Evolutionary conservation across 2,888 invertebrate genomes (phyloP).

Genomic region (Abrostola triplasia): DNA sequence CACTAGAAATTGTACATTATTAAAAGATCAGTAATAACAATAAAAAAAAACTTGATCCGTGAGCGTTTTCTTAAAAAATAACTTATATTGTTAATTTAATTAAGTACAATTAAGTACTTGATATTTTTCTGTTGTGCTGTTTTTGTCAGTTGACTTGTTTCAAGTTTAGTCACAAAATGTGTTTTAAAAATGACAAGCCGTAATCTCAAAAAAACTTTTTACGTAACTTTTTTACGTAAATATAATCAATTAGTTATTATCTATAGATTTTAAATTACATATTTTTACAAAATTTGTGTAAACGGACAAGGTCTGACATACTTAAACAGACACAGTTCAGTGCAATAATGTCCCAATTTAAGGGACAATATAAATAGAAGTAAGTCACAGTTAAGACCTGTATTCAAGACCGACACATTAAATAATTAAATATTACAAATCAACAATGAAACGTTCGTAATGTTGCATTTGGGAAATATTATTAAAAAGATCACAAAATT

Average conservation of each 20-base stretch:
- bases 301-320: too few relatives aligned
- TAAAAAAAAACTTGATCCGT: slow-evolving; percentile 23
- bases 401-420: neutral
- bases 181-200: too few relatives aligned
- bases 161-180: too few relatives aligned
- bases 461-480: too few relatives aligned
- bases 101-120: slow-evolving; percentile 49
- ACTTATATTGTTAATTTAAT: slow-evolving; percentile 23
- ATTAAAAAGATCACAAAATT: too few relatives aligned
- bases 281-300: neutral
- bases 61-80: slow-evolving; percentile 28
- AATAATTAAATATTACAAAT: neutral
- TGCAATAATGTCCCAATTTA: neutral
- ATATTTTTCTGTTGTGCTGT: slow-evolving; percentile 4
- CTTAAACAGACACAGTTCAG: neutral
- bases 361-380: neutral
- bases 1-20: slow-evolving; percentile 44
- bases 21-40: slow-evolving; percentile 17
- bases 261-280: too few relatives aligned
- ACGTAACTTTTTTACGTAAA: too few relatives aligned
- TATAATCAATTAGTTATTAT: too few relatives aligned
- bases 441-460: neutral
- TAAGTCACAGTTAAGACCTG: neutral
- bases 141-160: too few relatives aligned
- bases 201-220: too few relatives aligned